Percentiles rank a stretch among this genome's conserved stretches.
These are phyloP conservation scores for Poeciliopsis prolifica DNA, from an alignment of 2,113 vertebrate genomes.

Conservation along the genomic window DNA sequence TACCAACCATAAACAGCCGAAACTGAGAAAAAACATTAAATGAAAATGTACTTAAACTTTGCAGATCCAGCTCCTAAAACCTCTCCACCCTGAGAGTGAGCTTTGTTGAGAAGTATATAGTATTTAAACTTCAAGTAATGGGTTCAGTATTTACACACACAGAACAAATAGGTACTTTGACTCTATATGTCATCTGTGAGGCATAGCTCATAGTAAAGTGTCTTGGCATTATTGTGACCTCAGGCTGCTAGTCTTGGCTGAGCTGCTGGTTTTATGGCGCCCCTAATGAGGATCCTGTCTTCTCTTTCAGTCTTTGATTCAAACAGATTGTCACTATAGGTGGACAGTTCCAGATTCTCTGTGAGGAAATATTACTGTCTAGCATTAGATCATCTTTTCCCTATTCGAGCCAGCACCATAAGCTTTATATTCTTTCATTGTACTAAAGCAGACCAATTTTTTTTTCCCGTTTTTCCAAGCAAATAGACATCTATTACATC, in stretches of 20 bases:
- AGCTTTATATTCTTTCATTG: not conserved
- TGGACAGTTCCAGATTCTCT: conserved; percentile 16
- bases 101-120: not conserved
- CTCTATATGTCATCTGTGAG: not conserved
- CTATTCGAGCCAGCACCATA: conserved; percentile 5
- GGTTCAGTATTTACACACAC: not conserved
- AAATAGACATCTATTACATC: conserved; percentile 23
- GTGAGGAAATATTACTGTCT: conserved; percentile 9
- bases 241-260: conserved; percentile 4
- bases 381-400: conserved; percentile 6
- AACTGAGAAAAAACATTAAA: not conserved
- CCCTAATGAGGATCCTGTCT: conserved; percentile 10
- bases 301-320: conserved; percentile 10
- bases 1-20: not conserved
- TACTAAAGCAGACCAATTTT: conserved; percentile 21
- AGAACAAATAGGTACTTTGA: not conserved
- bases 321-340: conserved; percentile 20
- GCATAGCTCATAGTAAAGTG: not conserved
- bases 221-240: conserved; percentile 6
- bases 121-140: not conserved
- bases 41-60: too few relatives aligned
- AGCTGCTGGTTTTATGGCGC: conserved; percentile 4
- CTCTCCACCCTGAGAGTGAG: not conserved
- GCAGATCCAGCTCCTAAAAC: not conserved
- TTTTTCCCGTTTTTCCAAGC: conserved; percentile 23